These are phyloP conservation scores for Varanus salvator DNA, from an alignment of 2,113 vertebrate genomes.

Conservation along the genomic window DNA sequence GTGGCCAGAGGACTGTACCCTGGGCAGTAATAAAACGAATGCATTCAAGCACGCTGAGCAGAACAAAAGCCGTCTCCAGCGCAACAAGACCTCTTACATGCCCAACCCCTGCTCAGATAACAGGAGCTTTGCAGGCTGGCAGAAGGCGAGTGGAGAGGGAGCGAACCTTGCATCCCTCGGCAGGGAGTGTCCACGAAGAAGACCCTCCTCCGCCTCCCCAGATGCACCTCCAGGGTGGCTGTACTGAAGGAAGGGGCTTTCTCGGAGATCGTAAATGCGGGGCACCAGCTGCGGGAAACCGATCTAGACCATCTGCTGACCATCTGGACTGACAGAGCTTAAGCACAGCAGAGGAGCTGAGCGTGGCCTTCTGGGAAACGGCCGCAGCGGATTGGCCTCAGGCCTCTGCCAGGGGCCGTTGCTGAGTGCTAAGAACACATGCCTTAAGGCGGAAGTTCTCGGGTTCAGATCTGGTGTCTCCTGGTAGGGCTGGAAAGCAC, in stretches of 20 bases:
- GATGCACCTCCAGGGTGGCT: background rate
- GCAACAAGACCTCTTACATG: too few species aligned
- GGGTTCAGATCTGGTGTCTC: background rate
- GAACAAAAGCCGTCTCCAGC: background rate
- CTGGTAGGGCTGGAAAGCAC: too few species aligned
- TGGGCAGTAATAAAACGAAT: background rate
- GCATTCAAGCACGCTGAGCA: background rate
- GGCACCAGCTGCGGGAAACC: background rate
- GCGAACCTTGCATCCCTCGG: background rate
- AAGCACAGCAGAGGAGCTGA: background rate
- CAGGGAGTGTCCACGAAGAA: background rate
- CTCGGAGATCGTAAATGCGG: too few species aligned
- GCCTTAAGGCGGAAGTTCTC: background rate
- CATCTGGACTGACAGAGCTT: too few species aligned
- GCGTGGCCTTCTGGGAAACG: background rate
- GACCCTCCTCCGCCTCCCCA: too few species aligned
- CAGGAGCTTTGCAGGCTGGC: background rate
- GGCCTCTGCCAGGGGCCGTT: background rate
- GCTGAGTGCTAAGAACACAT: background rate
- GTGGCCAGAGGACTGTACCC: too few species aligned
- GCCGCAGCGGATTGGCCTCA: too few species aligned
- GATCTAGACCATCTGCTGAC: too few species aligned
- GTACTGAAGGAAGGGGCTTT: background rate
- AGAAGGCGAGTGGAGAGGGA: too few species aligned
- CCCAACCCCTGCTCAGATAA: too few species aligned